These are phyloP conservation scores for Acrobasis suavella DNA, from an alignment of 2,888 invertebrate genomes.

Conservation along the genomic window DNA sequence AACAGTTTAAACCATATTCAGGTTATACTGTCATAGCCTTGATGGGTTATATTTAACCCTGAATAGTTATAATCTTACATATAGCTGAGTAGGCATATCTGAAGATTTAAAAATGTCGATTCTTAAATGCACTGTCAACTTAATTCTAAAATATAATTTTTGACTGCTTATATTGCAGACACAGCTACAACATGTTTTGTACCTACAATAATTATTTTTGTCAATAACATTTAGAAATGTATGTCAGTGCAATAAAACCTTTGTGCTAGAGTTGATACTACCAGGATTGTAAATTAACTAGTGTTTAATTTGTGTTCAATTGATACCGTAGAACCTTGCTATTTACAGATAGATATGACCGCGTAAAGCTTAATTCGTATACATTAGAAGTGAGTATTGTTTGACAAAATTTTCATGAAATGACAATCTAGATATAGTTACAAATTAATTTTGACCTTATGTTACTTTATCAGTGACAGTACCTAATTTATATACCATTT, in stretches of 20 bases:
- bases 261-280: neutral
- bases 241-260: neutral
- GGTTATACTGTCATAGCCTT: too few relatives aligned
- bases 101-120: too few relatives aligned
- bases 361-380: neutral
- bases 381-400: conserved; percentile 13
- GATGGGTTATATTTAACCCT: too few relatives aligned
- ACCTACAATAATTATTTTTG: too few relatives aligned
- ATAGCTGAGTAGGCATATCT: too few relatives aligned
- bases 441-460: conserved; percentile 13
- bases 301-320: conserved; percentile 10
- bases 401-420: conserved; percentile 5
- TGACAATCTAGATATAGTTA: conserved; percentile 7
- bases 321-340: conserved; percentile 14
- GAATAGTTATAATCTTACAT: too few relatives aligned
- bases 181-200: too few relatives aligned
- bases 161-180: too few relatives aligned
- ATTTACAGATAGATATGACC: conserved; percentile 1
- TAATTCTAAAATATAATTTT: too few relatives aligned
- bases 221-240: too few relatives aligned
- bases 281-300: neutral
- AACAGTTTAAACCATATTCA: too few relatives aligned
- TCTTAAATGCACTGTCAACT: too few relatives aligned
- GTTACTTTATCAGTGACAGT: conserved; percentile 6
- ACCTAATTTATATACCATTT: neutral